Percentiles rank a stretch among this genome's conserved stretches.
Evolutionary conservation across 2,797 vertebrate species (phyloP).

Genomic region (Muscicapa striata): DNA sequence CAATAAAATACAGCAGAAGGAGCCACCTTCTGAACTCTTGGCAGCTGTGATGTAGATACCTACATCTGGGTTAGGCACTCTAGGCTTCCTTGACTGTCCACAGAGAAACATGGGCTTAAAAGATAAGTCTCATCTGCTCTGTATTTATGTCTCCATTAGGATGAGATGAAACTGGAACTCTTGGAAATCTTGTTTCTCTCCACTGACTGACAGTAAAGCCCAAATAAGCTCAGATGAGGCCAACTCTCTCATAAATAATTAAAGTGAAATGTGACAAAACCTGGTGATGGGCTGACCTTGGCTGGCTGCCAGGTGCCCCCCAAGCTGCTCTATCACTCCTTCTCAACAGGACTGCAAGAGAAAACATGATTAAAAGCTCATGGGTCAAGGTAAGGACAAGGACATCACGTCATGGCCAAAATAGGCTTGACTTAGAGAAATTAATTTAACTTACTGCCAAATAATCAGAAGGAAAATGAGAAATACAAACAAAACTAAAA

Average conservation of each 20-base stretch:
- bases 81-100: not conserved
- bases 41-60: not conserved
- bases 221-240: not conserved
- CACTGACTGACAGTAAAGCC: not conserved
- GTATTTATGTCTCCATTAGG: not conserved
- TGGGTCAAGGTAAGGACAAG: not conserved
- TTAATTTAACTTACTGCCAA: not conserved
- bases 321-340: not conserved
- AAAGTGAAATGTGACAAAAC: not conserved
- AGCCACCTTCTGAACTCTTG: not conserved
- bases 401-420: not conserved
- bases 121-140: not conserved
- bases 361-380: not conserved
- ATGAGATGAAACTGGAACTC: not conserved
- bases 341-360: not conserved
- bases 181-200: not conserved
- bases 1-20: not conserved
- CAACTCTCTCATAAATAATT: not conserved
- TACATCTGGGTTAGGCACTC: not conserved
- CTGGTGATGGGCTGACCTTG: not conserved
- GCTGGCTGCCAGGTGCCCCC: not conserved
- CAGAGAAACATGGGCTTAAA: not conserved
- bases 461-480: not conserved
- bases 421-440: fast-evolving
- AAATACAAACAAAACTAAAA: not conserved